phyloP scores from a whole-genome alignment of 2,797 vertebrate genomes.

The Sandelia bainsii region DNA sequence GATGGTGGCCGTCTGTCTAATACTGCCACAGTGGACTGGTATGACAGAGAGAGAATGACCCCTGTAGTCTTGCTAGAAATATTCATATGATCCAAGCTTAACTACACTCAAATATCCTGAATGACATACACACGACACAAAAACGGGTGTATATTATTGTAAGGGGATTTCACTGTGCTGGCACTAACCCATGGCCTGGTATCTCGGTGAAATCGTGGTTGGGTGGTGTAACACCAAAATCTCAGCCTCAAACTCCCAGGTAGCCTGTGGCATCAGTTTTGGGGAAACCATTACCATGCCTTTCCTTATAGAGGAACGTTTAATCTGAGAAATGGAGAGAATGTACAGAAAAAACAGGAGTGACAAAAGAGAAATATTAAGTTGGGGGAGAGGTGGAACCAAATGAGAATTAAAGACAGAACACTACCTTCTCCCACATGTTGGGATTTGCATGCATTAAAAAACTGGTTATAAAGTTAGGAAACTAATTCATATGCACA shows the following conservation, averaged over 20 bases:
- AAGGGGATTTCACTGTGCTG: neutral
- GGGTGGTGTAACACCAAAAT: slow-evolving; percentile 96
- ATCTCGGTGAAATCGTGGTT: slow-evolving; percentile 95
- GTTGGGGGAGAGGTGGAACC: slow-evolving; percentile 1
- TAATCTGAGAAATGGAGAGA: slow-evolving; percentile 84
- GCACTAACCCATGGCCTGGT: slow-evolving; percentile 94
- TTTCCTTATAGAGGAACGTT: slow-evolving; percentile 96
- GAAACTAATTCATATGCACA: slow-evolving; percentile 28
- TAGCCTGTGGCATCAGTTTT: slow-evolving; percentile 92
- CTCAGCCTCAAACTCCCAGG: slow-evolving; percentile 98
- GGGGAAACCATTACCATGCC: slow-evolving; percentile 99
- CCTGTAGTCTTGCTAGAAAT: neutral
- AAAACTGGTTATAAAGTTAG: slow-evolving; percentile 29
- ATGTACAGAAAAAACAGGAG: neutral
- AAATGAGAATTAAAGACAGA: slow-evolving; percentile 21
- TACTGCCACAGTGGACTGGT: slow-evolving; percentile 90
- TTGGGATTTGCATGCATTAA: slow-evolving; percentile 45
- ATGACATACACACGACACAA: neutral
- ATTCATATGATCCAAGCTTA: neutral
- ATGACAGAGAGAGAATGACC: neutral
- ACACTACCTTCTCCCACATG: slow-evolving; percentile 4
- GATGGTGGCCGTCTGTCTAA: slow-evolving; percentile 96
- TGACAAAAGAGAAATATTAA: neutral
- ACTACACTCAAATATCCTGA: no score
- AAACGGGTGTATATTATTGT: rapidly evolving